These are phyloP conservation scores for cattle (Bos taurus) DNA, from an alignment of 2,113 vertebrate species.

Conservation along the genomic window ARS-UCD2.0 NC_037330.1:24575001-24575500, in stretches of 20 bases:
- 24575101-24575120: constrained; percentile 67
- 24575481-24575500: background rate
- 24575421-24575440: constrained; percentile 30
- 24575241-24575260: constrained; percentile 38
- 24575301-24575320: constrained; percentile 51
- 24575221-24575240: constrained; percentile 65
- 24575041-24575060: constrained; percentile 49
- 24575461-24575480: background rate
- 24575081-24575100: constrained; percentile 34
- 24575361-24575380: constrained; percentile 72
- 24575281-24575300: constrained; percentile 62
- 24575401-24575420: constrained; percentile 64
- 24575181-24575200: constrained; percentile 62
- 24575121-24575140: constrained; percentile 52
- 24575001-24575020: constrained; percentile 40
- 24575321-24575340: background rate
- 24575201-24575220: constrained; percentile 66
- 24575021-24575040: constrained; percentile 60
- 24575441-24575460: constrained; percentile 35
- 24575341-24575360: constrained; percentile 73
- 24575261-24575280: constrained; percentile 64
- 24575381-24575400: constrained; percentile 70
- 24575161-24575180: constrained; percentile 77
- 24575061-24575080: constrained; percentile 51
- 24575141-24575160: constrained; percentile 53